Conservation (phyloP, 2,113 vertebrate genomes). For the Rousettus leschenaultii region DNA sequence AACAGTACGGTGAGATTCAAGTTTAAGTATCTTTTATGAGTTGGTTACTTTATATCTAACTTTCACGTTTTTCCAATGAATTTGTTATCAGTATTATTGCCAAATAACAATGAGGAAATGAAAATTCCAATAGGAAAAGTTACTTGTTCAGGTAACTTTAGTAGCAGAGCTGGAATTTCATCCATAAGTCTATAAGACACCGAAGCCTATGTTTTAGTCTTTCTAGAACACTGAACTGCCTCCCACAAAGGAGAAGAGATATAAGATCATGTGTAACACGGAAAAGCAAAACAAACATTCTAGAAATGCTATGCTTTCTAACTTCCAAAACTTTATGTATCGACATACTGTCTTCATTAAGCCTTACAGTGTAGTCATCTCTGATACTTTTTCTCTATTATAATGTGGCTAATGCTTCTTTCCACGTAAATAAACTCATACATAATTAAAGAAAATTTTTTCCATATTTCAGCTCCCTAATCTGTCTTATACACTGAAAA, state of each 20-base stretch:
- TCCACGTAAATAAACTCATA: conserved; percentile 18
- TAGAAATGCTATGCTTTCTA: background rate
- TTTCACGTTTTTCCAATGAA: background rate
- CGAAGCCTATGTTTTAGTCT: background rate
- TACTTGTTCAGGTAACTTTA: background rate
- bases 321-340: background rate
- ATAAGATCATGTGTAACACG: background rate
- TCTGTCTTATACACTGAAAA: background rate
- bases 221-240: background rate
- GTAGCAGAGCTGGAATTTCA: background rate
- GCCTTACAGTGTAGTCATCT: background rate
- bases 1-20: background rate
- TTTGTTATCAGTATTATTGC: background rate
- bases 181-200: background rate
- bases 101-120: conserved; percentile 26
- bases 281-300: background rate
- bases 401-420: background rate
- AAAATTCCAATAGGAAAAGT: background rate
- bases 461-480: background rate
- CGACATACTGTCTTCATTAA: conserved; percentile 18
- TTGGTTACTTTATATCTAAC: background rate
- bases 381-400: background rate
- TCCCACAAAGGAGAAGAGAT: background rate
- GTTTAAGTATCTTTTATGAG: background rate
- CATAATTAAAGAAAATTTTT: background rate